A percentile compares a stretch with the other conserved stretches of the same genome.
phyloP scores from a whole-genome alignment of 2,797 vertebrate species.

The Dromococcyx pavoninus region DNA sequence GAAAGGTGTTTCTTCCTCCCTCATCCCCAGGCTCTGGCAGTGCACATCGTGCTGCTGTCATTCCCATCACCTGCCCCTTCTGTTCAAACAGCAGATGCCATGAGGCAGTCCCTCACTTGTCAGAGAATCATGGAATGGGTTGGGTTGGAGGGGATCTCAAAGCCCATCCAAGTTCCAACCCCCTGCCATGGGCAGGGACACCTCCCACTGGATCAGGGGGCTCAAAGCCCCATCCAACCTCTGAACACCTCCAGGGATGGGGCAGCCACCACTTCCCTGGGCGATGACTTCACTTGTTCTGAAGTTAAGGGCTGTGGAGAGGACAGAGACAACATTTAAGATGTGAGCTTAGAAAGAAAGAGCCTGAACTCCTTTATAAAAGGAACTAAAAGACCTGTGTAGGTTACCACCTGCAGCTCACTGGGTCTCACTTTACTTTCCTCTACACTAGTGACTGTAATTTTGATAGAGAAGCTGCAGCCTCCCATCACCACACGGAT shows the following conservation, averaged over 20 bases:
- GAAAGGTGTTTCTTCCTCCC: not conserved
- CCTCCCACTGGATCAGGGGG: no score
- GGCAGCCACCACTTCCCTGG: no score
- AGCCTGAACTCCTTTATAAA: not conserved
- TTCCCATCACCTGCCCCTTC: not conserved
- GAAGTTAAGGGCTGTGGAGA: not conserved
- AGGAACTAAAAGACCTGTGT: not conserved
- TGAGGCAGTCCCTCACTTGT: not conserved
- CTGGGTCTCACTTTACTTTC: not conserved
- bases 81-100: not conserved
- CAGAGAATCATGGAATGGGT: no score
- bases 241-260: no score
- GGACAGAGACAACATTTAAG: not conserved
- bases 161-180: no score
- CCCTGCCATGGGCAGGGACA: no score
- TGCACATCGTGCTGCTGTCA: accelerated
- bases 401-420: not conserved
- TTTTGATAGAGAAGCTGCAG: slow-evolving; percentile 48
- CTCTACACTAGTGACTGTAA: not conserved
- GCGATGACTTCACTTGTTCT: not conserved
- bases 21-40: not conserved
- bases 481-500: slow-evolving; percentile 47
- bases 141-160: no score
- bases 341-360: not conserved
- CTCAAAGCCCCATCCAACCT: no score